These are phyloP conservation scores for Cebidichthys violaceus DNA, from an alignment of 2,113 vertebrate species.

Conservation along the genomic window DNA sequence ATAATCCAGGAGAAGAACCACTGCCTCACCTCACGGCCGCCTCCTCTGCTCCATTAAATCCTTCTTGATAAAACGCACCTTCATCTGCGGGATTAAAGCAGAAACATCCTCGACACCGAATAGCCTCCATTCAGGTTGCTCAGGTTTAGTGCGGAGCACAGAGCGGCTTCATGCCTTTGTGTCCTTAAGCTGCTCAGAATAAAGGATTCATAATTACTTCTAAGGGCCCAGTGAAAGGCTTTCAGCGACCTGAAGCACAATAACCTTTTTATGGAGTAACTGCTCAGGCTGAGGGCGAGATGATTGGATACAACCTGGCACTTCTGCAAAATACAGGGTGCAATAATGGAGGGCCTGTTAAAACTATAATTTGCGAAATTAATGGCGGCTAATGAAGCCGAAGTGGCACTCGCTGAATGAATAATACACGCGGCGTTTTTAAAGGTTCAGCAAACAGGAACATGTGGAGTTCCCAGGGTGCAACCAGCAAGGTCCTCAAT, in stretches of 20 bases:
- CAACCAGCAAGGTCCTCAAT: constrained; percentile 4
- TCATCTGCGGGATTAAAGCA: constrained; percentile 22
- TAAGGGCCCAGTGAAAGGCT: constrained; percentile 34
- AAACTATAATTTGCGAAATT: constrained; percentile 48
- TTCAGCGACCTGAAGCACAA: constrained; percentile 58
- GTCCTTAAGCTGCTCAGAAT: constrained; percentile 44
- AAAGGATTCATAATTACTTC: constrained; percentile 59
- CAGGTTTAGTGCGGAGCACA: neutral
- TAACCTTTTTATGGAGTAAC: constrained; percentile 52
- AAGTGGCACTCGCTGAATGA: constrained; percentile 16
- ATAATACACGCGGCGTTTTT: constrained; percentile 30
- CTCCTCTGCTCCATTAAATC: constrained; percentile 28
- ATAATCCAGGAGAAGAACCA: neutral
- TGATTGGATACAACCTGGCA: constrained; percentile 47
- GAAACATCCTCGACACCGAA: neutral
- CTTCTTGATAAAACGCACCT: constrained; percentile 22
- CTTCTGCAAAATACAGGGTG: constrained; percentile 27
- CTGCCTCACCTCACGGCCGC: neutral
- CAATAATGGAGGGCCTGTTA: constrained; percentile 35
- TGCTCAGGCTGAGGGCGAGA: constrained; percentile 25
- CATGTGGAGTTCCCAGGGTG: neutral
- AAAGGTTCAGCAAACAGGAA: constrained; percentile 35
- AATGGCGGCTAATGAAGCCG: constrained; percentile 54
- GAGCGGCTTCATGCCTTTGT: constrained; percentile 33
- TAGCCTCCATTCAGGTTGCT: constrained; percentile 19